A percentile compares a stretch with the other conserved stretches of the same genome.
phyloP scores from a whole-genome alignment of 1,140 invertebrate species.

The Babylonia areolata region DNA sequence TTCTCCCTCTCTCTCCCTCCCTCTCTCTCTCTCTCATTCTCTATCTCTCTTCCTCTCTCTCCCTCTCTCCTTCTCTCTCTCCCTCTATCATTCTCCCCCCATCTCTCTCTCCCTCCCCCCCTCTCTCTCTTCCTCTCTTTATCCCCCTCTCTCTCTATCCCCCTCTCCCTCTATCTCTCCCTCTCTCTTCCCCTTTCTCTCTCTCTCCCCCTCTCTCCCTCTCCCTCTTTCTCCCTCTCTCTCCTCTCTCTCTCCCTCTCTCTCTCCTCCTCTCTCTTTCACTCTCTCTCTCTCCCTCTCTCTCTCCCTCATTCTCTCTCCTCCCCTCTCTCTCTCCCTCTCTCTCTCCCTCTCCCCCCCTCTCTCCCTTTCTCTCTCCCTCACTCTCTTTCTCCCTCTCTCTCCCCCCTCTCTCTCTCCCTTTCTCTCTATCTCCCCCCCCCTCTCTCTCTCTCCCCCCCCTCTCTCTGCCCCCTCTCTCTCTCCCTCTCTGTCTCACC shows the following conservation, averaged over 20 bases:
- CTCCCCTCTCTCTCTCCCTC: neutral
- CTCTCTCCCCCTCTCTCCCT: neutral
- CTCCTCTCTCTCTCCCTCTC: slow-evolving; percentile 8
- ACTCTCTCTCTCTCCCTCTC: neutral
- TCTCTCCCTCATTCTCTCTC: neutral
- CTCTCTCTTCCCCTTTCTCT: neutral
- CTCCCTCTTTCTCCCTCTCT: neutral
- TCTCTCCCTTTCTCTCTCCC: too few relatives aligned
- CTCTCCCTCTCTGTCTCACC: too few relatives aligned
- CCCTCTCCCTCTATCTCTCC: neutral
- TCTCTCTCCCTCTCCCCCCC: neutral
- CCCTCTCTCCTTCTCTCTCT: neutral
- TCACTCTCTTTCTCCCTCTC: too few relatives aligned
- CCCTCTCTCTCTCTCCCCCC: neutral
- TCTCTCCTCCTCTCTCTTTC: neutral
- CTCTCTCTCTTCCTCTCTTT: neutral
- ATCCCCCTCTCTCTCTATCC: neutral
- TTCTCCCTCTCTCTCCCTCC: neutral
- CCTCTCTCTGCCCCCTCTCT: too few relatives aligned
- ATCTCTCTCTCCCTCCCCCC: too few relatives aligned
- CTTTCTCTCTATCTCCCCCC: neutral
- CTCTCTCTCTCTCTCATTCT: neutral
- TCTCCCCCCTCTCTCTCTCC: neutral
- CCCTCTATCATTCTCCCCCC: neutral
- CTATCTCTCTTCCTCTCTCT: neutral